Conservation (phyloP, 2,797 vertebrate species). For the Lepilemur ruficaudatus region DNA sequence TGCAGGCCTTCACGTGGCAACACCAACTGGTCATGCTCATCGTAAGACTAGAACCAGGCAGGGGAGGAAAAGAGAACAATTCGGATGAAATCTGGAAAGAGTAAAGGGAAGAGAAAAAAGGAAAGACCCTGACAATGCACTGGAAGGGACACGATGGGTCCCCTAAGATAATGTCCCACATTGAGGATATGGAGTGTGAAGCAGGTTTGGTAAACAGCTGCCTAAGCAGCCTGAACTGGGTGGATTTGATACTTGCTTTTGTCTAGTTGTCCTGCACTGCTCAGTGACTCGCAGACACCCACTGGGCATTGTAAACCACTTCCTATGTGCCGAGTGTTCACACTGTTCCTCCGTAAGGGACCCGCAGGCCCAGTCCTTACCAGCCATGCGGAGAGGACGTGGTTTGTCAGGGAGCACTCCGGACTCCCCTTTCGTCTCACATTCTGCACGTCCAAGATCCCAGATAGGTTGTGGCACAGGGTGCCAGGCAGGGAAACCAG, state of each 20-base stretch:
- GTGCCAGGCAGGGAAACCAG: neutral
- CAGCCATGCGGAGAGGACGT: neutral
- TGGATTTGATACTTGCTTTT: conserved; percentile 23
- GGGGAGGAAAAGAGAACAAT: neutral
- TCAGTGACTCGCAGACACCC: conserved; percentile 5
- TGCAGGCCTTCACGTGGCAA: neutral
- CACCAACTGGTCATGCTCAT: neutral
- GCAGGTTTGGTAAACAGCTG: neutral
- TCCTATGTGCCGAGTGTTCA: neutral
- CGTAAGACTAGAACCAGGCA: neutral
- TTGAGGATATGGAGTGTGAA: neutral
- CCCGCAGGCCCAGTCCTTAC: neutral
- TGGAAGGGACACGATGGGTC: neutral
- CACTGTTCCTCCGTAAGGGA: neutral
- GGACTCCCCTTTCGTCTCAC: neutral
- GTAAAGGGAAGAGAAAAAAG: neutral
- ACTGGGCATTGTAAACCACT: neutral
- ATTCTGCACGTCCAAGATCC: neutral
- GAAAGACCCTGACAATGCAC: neutral
- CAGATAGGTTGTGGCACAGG: neutral
- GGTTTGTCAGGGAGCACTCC: neutral
- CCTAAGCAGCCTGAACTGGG: neutral
- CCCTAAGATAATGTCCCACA: neutral
- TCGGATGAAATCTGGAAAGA: neutral
- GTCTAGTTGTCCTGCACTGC: neutral